Evolutionary conservation across 2,797 vertebrate genomes (phyloP).

Genomic region (Pipistrellus nathusii): DNA sequence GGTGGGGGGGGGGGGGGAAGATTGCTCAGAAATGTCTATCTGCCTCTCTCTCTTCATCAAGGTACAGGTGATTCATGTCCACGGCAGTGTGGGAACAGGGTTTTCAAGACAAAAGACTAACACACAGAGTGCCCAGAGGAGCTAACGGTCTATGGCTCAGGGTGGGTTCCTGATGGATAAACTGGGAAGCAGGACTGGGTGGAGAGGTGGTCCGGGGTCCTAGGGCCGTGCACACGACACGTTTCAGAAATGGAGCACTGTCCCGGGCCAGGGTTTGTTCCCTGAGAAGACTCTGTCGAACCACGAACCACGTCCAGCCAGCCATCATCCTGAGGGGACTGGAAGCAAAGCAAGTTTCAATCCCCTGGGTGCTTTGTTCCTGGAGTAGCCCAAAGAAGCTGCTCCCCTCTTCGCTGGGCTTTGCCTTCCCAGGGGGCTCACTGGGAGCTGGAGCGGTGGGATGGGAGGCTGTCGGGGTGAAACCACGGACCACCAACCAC

Average conservation of each 20-base stretch:
- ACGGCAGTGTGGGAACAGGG: background rate
- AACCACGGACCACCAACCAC: background rate
- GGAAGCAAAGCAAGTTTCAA: background rate
- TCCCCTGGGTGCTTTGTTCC: background rate
- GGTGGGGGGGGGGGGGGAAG: rapidly evolving
- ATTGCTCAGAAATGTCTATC: constrained; percentile 52
- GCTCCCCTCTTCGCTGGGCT: background rate
- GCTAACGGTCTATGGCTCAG: background rate
- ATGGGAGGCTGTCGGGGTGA: background rate
- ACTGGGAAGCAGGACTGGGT: background rate
- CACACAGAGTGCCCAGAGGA: background rate
- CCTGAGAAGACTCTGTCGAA: background rate
- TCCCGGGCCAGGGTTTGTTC: background rate
- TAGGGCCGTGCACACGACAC: background rate
- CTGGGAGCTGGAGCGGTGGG: background rate
- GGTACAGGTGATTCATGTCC: constrained; percentile 34
- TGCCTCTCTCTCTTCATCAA: constrained; percentile 53
- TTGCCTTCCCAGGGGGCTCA: background rate
- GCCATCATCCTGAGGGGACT: background rate
- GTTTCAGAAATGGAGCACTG: background rate
- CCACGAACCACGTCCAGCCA: background rate
- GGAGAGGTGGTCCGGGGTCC: background rate
- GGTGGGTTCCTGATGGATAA: background rate
- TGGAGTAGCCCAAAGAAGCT: background rate
- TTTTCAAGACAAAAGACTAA: background rate